Evolutionary conservation across 2,113 vertebrate species (phyloP).

Genomic region (Chinchilla lanigera): DNA sequence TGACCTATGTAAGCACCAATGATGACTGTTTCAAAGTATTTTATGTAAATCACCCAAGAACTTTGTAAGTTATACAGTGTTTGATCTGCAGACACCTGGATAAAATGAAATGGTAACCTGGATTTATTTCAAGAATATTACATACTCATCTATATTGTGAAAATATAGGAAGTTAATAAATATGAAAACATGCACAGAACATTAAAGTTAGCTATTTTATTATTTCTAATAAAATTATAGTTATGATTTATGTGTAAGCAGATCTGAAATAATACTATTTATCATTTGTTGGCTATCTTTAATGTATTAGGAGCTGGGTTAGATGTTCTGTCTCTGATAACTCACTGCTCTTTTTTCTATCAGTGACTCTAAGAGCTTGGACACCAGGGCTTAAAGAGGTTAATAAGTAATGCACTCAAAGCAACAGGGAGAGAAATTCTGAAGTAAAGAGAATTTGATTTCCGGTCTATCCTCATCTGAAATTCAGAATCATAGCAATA

Average conservation of each 20-base stretch:
- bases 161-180: neutral
- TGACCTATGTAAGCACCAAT: neutral
- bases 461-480: neutral
- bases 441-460: neutral
- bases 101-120: neutral
- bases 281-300: neutral
- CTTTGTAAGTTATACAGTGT: neutral
- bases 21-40: neutral
- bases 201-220: neutral
- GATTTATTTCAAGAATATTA: neutral
- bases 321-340: neutral
- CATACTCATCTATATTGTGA: neutral
- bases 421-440: neutral
- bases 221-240: neutral
- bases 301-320: neutral
- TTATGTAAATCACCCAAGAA: slow-evolving; percentile 15
- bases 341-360: neutral
- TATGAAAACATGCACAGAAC: neutral
- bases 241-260: neutral
- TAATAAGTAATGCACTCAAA: neutral
- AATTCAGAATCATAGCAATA: neutral
- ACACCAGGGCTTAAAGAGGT: neutral
- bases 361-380: neutral
- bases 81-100: neutral
- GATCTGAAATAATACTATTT: neutral